Evolutionary conservation across 53 echinoderm and acorn worm genomes (phyloP).

Genomic region (Crossaster papposus): DNA sequence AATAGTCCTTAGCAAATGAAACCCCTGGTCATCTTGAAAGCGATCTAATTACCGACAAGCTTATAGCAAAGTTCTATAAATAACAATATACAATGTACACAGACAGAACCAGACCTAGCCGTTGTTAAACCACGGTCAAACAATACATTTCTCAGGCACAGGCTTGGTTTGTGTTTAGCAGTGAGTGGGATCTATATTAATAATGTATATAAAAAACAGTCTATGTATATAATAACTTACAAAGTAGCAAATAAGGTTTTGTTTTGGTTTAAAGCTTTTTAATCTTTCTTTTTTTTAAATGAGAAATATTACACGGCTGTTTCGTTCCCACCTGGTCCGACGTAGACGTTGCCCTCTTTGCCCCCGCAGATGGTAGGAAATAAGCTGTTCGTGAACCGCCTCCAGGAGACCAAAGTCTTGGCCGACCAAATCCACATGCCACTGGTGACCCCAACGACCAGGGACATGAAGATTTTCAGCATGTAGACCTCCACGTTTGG

Average conservation of each 20-base stretch:
- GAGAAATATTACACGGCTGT: conserved; percentile 79
- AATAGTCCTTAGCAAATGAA: neutral
- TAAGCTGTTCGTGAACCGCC: conserved; percentile 81
- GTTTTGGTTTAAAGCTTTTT: conserved; percentile 34
- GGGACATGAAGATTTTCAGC: conserved; percentile 97
- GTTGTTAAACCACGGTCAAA: conserved; percentile 19
- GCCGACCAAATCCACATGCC: conserved; percentile 99
- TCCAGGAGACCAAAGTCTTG: conserved; percentile 93
- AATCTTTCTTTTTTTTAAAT: neutral
- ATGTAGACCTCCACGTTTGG: conserved; percentile 98
- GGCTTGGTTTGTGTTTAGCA: neutral
- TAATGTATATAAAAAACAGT: conserved; percentile 54
- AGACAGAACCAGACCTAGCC: conserved; percentile 1
- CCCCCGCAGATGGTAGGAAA: conserved; percentile 81
- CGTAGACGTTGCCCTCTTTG: conserved; percentile 63
- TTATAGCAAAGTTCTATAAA: conserved; percentile 29
- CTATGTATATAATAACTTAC: conserved; percentile 64
- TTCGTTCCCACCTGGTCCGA: conserved; percentile 60
- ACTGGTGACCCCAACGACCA: conserved; percentile 95
- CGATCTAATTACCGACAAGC: conserved; percentile 12
- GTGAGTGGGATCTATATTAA: conserved; percentile 48
- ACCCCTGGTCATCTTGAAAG: neutral
- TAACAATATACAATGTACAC: conserved; percentile 33
- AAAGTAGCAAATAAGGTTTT: conserved; percentile 47
- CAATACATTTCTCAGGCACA: conserved; percentile 5